These are phyloP conservation scores for Galeruca laticollis DNA, from an alignment of 2,888 invertebrate species.

Conservation along the genomic window DNA sequence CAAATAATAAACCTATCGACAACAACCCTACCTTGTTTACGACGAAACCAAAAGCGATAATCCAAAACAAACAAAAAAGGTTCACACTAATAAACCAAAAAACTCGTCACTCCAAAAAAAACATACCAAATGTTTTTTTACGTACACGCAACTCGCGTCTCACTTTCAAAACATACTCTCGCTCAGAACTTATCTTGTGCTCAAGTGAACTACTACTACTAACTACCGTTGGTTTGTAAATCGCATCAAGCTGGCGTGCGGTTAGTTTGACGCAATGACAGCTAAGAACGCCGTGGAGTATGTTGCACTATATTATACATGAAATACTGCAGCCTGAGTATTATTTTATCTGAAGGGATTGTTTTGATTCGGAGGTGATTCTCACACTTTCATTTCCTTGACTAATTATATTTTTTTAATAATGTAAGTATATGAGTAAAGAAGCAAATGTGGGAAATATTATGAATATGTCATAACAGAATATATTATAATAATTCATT, in stretches of 20 bases:
- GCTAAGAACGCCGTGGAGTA: neutral
- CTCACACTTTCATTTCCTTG: constrained; percentile 24
- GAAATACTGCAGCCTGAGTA: too few relatives aligned
- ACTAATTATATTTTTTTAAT: neutral
- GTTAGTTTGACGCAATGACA: neutral
- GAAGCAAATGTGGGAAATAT: neutral
- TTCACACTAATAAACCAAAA: neutral
- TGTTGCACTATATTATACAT: neutral
- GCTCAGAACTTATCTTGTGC: neutral
- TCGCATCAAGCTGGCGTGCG: neutral
- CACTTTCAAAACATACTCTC: neutral
- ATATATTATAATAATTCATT: too few relatives aligned
- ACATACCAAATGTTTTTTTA: neutral
- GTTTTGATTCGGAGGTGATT: constrained; percentile 9
- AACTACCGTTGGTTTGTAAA: neutral
- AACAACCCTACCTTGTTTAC: neutral
- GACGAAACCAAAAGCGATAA: neutral
- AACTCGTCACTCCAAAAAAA: neutral
- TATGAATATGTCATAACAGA: neutral
- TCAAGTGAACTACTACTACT: neutral
- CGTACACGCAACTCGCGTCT: neutral
- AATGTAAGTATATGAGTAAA: neutral
- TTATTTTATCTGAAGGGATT: neutral
- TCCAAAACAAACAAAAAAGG: neutral
- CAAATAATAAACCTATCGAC: neutral